Percentiles rank a stretch among this genome's conserved stretches.
Conservation (phyloP, 2,888 invertebrate genomes). For the Acronicta aceris region DNA sequence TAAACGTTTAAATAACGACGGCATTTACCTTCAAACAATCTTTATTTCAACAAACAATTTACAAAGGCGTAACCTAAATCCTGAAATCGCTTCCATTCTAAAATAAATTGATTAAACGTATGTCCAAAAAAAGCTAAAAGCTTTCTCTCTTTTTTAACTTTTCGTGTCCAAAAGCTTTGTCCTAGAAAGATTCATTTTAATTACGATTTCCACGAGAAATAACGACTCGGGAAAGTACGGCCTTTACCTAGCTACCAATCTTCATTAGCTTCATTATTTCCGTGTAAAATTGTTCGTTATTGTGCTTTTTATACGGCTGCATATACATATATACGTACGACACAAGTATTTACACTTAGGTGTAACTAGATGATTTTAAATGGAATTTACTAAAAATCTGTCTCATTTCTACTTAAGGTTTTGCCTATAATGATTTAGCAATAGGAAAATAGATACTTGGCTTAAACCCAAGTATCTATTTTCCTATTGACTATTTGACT, state of each 20-base stretch:
- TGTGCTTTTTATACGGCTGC: slow-evolving; percentile 44
- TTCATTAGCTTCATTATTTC: slow-evolving; percentile 83
- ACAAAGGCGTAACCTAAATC: slow-evolving; percentile 40
- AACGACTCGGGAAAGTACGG: slow-evolving; percentile 74
- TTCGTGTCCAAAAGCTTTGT: slow-evolving; percentile 73
- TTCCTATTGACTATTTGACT: not conserved
- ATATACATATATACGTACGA: slow-evolving; percentile 3
- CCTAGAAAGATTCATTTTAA: slow-evolving; percentile 84
- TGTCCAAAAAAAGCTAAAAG: slow-evolving; percentile 60
- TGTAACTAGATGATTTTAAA: slow-evolving; percentile 5
- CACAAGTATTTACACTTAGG: slow-evolving; percentile 16
- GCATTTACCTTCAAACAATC: slow-evolving; percentile 2
- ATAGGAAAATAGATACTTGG: not conserved
- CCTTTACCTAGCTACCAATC: slow-evolving; percentile 82
- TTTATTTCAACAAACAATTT: slow-evolving; percentile 45
- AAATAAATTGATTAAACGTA: slow-evolving; percentile 62
- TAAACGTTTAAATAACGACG: slow-evolving; percentile 1
- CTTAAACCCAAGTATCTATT: not conserved
- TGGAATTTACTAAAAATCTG: not conserved
- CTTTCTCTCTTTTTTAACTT: slow-evolving; percentile 69
- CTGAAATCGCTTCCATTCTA: slow-evolving; percentile 38
- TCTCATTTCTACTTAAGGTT: not conserved
- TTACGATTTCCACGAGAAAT: slow-evolving; percentile 83
- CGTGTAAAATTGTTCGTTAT: slow-evolving; percentile 71
- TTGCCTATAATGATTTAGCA: not conserved